Percentiles rank a stretch among this genome's conserved stretches.
Conservation (phyloP, 2,113 vertebrate species). For the Pteropus alecto region DNA sequence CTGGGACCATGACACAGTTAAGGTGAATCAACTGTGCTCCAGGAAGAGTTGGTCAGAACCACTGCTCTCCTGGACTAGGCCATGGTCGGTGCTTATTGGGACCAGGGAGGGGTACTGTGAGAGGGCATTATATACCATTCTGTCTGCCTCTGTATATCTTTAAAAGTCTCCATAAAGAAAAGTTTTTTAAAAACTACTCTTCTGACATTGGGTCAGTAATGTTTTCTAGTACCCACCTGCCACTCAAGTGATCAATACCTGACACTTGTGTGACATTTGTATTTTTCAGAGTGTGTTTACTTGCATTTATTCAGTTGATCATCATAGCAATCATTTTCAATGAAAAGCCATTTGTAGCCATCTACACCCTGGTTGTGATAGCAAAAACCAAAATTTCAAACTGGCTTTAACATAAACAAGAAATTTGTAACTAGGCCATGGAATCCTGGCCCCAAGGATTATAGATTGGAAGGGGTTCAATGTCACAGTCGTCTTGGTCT, state of each 20-base stretch:
- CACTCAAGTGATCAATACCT: neutral
- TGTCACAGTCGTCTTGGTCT: neutral
- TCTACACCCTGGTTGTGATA: neutral
- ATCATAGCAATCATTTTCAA: neutral
- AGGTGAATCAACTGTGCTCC: neutral
- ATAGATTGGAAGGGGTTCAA: neutral
- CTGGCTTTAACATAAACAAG: neutral
- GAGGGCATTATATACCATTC: neutral
- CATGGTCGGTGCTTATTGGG: neutral
- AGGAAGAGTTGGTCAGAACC: neutral
- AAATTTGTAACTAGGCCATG: neutral
- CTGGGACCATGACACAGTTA: neutral
- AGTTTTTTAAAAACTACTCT: neutral
- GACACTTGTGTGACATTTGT: neutral
- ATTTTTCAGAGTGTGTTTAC: neutral
- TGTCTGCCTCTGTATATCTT: neutral
- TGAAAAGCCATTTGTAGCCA: neutral
- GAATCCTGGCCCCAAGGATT: neutral
- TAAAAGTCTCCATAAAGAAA: neutral
- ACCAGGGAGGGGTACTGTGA: too few species aligned
- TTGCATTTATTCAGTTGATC: neutral
- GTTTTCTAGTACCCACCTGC: neutral
- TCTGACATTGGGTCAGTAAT: neutral
- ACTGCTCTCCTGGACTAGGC: neutral
- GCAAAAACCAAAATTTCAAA: neutral